These are phyloP conservation scores for Mantis religiosa DNA, from an alignment of 2,888 invertebrate species.

Conservation along the genomic window DNA sequence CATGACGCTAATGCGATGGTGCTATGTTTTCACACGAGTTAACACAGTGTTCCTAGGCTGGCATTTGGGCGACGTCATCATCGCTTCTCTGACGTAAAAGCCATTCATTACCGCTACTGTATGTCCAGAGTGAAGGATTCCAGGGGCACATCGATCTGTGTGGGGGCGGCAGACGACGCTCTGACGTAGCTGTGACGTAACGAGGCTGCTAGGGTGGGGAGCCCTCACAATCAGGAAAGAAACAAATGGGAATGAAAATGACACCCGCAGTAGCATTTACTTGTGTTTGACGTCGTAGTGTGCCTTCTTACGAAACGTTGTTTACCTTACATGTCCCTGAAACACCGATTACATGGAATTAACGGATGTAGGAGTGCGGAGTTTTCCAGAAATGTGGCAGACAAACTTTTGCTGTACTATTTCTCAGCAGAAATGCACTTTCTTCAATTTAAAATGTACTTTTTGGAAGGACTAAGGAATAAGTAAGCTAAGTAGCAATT, in stretches of 20 bases:
- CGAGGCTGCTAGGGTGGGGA: background rate
- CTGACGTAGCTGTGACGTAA: background rate
- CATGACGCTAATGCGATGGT: background rate
- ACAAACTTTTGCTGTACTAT: too few species aligned
- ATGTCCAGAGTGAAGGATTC: background rate
- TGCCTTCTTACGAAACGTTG: too few species aligned
- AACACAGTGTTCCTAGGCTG: background rate
- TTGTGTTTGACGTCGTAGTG: background rate
- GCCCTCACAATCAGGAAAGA: background rate
- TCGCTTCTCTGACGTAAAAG: background rate
- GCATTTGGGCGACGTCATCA: background rate
- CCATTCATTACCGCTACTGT: background rate
- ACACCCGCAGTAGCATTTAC: background rate
- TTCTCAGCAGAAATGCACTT: too few species aligned
- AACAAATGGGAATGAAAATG: background rate
- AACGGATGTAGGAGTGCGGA: too few species aligned
- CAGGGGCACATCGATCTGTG: background rate
- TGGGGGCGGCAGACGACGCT: background rate
- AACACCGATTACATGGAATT: too few species aligned
- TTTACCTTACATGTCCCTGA: too few species aligned
- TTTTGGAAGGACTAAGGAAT: too few species aligned
- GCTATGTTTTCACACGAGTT: background rate
- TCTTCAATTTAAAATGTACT: too few species aligned
- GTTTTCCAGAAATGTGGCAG: too few species aligned
- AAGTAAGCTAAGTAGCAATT: too few species aligned